Conservation (phyloP, 1,140 invertebrate genomes). For the Pentalonia nigronervosa region DNA sequence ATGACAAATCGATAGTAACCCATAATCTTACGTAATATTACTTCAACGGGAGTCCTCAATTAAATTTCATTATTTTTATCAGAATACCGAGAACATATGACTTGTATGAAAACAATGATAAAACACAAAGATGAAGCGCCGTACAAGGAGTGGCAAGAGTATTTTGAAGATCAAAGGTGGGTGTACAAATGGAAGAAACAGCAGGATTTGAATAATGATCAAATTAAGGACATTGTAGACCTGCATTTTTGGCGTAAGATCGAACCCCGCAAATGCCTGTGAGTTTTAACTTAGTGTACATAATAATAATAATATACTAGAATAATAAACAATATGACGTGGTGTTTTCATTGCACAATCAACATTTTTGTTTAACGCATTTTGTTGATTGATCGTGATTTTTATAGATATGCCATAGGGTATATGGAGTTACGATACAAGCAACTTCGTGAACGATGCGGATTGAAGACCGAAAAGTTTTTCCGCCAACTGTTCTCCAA, state of each 20-base stretch:
- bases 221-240: not conserved
- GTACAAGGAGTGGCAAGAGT: not conserved
- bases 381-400: not conserved
- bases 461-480: not conserved
- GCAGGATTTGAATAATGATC: no score
- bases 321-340: not conserved
- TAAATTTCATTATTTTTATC: not conserved
- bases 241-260: not conserved
- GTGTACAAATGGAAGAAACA: not conserved
- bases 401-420: not conserved
- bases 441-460: not conserved
- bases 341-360: not conserved
- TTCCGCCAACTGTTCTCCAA: not conserved
- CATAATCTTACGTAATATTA: not conserved
- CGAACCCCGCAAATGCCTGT: not conserved
- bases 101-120: rapidly evolving
- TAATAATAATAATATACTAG: no score
- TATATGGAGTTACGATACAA: not conserved
- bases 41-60: not conserved
- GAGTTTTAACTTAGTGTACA: not conserved
- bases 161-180: not conserved
- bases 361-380: not conserved
- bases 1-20: not conserved
- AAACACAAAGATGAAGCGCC: not conserved
- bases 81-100: not conserved